Conservation (phyloP, 2,113 vertebrate species). For the Bubo scandiacus region DNA sequence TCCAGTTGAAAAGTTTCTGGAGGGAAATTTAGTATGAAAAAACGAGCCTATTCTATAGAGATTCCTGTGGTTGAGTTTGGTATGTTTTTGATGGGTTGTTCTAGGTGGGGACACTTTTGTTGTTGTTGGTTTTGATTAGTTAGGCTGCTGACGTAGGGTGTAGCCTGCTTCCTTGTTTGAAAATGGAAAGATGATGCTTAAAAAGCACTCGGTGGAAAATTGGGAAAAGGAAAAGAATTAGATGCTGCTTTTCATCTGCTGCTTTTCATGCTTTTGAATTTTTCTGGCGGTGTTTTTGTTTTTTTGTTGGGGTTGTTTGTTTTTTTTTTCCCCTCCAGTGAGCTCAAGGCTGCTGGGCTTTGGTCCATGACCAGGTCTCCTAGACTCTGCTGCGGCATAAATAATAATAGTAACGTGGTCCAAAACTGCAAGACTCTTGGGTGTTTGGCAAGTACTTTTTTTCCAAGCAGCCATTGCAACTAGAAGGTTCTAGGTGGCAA, state of each 20-base stretch:
- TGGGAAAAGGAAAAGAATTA: neutral
- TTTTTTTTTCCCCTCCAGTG: neutral
- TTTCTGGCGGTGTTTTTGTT: neutral
- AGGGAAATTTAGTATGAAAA: neutral
- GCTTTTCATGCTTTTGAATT: neutral
- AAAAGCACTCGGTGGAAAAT: neutral
- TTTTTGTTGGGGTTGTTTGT: no score
- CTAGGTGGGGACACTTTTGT: neutral
- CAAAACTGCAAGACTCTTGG: neutral
- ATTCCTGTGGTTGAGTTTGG: neutral
- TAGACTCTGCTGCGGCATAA: neutral
- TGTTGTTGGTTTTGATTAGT: neutral
- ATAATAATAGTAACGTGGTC: neutral
- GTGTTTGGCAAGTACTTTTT: neutral
- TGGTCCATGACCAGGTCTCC: neutral
- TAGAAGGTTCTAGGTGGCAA: neutral
- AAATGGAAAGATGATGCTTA: neutral
- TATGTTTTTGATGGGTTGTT: neutral
- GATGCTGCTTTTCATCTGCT: neutral
- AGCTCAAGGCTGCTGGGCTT: neutral
- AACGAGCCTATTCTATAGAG: neutral
- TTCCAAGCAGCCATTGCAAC: neutral
- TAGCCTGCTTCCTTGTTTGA: neutral
- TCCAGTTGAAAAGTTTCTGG: neutral
- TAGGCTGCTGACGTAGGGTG: neutral